Percentiles rank a stretch among this genome's conserved stretches.
These are phyloP conservation scores for Boloria euphrosyne DNA, from an alignment of 2,888 invertebrate species.

Conservation along the genomic window DNA sequence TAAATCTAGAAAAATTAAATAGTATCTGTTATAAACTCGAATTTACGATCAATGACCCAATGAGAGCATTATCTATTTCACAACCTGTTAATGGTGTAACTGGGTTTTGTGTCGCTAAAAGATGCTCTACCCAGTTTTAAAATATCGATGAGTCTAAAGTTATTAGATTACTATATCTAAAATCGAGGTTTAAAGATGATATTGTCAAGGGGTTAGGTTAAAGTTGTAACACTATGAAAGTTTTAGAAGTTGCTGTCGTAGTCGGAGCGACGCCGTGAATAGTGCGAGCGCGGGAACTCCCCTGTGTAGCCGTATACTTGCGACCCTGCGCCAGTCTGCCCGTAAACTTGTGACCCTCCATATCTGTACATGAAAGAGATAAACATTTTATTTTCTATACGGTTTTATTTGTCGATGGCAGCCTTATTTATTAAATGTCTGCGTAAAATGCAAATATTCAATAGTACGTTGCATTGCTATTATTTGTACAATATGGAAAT, in stretches of 20 bases:
- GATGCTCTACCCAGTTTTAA: conserved; percentile 23
- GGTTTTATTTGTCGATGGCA: background rate
- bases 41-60: conserved; percentile 47
- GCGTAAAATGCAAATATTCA: too few species aligned
- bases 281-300: conserved; percentile 79
- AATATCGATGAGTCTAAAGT: conserved; percentile 30
- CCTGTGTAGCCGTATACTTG: conserved; percentile 81
- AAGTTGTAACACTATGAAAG: conserved; percentile 46
- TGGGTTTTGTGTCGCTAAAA: conserved; percentile 22
- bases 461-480: too few species aligned
- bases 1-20: conserved; percentile 55
- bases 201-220: conserved; percentile 65
- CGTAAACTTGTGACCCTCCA: conserved; percentile 85
- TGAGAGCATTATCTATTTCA: conserved; percentile 64
- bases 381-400: background rate
- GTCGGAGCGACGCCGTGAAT: conserved; percentile 86
- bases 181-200: conserved; percentile 68
- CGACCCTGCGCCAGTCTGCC: conserved; percentile 84
- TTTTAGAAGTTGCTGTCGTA: conserved; percentile 90
- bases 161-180: conserved; percentile 42
- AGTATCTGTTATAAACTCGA: conserved; percentile 44
- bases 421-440: too few species aligned
- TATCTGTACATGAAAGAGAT: conserved; percentile 53
- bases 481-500: too few species aligned
- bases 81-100: conserved; percentile 69